phyloP scores from a whole-genome alignment of 2,888 invertebrate genomes.

The Idaea biselata region DNA sequence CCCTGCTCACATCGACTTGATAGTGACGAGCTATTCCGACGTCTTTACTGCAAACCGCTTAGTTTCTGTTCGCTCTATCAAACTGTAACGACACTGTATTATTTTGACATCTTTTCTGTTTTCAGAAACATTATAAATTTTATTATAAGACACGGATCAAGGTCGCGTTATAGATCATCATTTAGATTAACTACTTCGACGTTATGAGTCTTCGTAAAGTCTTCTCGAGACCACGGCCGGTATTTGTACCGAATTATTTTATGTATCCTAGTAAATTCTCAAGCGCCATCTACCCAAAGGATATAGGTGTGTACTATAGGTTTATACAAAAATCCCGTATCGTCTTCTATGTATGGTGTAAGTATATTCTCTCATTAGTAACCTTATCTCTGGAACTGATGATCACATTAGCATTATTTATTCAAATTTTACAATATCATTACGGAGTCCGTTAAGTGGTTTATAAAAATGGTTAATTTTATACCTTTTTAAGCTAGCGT shows the following conservation, averaged over 20 bases:
- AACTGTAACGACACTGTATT: slow-evolving; percentile 19
- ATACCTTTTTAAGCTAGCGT: not conserved
- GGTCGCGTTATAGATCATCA: too few relatives aligned
- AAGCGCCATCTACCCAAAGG: not conserved
- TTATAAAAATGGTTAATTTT: not conserved
- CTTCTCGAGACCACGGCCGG: too few relatives aligned
- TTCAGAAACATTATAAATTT: too few relatives aligned
- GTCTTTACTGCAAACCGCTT: slow-evolving; percentile 55
- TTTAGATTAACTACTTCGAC: too few relatives aligned
- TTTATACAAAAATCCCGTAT: not conserved
- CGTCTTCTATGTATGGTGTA: not conserved
- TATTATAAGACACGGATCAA: too few relatives aligned
- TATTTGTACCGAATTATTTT: not conserved
- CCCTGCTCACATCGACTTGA: slow-evolving; percentile 47
- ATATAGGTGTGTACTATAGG: not conserved
- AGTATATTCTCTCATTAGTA: not conserved
- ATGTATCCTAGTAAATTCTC: not conserved
- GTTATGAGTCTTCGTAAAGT: too few relatives aligned
- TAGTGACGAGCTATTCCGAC: slow-evolving; percentile 52
- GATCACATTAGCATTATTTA: slow-evolving; percentile 7
- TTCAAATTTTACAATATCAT: not conserved
- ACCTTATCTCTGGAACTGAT: slow-evolving; percentile 10
- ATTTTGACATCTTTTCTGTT: not conserved
- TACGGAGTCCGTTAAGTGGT: not conserved
- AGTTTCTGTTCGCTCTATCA: not conserved